Evolutionary conservation across 1,140 invertebrate genomes (phyloP).

Genomic region (Drosophila rufa): DNA sequence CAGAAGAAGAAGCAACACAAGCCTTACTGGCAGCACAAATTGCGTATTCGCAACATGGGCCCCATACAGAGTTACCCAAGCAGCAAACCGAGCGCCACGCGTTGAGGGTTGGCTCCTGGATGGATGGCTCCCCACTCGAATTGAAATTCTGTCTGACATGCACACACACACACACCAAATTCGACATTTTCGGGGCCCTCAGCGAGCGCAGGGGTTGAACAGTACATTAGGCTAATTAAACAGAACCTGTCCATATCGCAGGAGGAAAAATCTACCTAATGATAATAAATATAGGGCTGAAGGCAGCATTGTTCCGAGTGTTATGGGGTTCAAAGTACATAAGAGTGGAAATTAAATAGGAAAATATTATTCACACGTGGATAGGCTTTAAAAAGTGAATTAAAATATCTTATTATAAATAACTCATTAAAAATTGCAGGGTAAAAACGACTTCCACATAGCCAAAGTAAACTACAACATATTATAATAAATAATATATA

Average conservation of each 20-base stretch:
- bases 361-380: not conserved
- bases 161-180: constrained; percentile 13
- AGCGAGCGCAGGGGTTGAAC: constrained; percentile 16
- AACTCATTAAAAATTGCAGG: not conserved
- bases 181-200: constrained; percentile 21
- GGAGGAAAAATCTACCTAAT: not conserved
- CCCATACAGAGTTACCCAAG: constrained; percentile 47
- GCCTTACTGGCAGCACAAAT: constrained; percentile 37
- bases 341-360: not conserved
- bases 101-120: constrained; percentile 3
- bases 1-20: constrained; percentile 2
- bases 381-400: too few species aligned
- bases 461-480: not conserved
- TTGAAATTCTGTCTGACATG: constrained; percentile 32
- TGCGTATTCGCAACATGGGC: constrained; percentile 69
- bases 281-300: constrained; percentile 1
- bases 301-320: too few species aligned
- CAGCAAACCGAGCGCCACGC: constrained; percentile 13
- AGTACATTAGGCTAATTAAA: constrained; percentile 69
- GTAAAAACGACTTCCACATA: not conserved
- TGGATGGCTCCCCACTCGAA: constrained; percentile 28
- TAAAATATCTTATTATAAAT: not conserved
- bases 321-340: too few species aligned
- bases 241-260: constrained; percentile 16
- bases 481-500: not conserved